Conservation (phyloP, 2,888 invertebrate species). For the Tipula unca region DNA sequence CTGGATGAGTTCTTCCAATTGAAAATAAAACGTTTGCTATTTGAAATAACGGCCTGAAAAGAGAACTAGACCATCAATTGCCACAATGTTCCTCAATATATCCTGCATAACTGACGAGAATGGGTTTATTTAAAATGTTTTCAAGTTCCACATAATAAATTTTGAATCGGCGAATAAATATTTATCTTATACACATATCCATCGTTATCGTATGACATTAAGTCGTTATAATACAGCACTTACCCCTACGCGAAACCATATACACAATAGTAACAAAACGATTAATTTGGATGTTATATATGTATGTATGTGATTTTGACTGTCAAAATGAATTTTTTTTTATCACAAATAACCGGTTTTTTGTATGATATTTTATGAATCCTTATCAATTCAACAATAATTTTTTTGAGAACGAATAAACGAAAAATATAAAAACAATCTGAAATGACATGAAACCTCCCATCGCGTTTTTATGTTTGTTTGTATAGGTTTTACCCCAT, state of each 20-base stretch:
- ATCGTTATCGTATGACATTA: too few relatives aligned
- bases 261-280: not conserved
- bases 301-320: not conserved
- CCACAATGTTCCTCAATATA: too few relatives aligned
- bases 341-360: not conserved
- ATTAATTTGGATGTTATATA: not conserved
- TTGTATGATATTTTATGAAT: not conserved
- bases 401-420: not conserved
- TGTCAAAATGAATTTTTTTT: not conserved
- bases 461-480: not conserved
- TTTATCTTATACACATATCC: too few relatives aligned
- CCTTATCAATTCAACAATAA: not conserved
- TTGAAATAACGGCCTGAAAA: too few relatives aligned
- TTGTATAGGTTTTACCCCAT: not conserved
- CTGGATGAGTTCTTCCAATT: too few relatives aligned
- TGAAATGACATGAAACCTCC: slow-evolving; percentile 2
- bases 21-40: too few relatives aligned
- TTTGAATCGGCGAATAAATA: too few relatives aligned
- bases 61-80: too few relatives aligned
- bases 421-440: not conserved
- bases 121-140: too few relatives aligned
- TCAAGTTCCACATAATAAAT: too few relatives aligned
- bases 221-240: too few relatives aligned
- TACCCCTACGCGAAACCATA: not conserved
- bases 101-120: too few relatives aligned